Percentiles rank a stretch among this genome's conserved stretches.
These are phyloP conservation scores for Chionis minor DNA, from an alignment of 2,113 vertebrate genomes.

Conservation along the genomic window DNA sequence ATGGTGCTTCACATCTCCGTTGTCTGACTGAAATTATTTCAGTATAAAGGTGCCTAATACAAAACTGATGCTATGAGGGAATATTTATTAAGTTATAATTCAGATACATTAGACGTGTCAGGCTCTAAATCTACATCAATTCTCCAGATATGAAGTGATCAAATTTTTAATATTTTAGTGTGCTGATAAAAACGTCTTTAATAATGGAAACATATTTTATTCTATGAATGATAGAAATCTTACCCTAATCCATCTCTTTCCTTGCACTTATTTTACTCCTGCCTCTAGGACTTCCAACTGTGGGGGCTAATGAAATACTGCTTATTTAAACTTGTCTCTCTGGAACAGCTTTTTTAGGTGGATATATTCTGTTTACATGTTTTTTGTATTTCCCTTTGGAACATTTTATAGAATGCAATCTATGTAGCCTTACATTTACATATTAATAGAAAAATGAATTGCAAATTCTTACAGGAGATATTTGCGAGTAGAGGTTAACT, in stretches of 20 bases:
- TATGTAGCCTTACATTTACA: background rate
- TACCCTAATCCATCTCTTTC: background rate
- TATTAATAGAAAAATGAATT: background rate
- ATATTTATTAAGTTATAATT: background rate
- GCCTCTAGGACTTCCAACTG: background rate
- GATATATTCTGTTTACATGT: background rate
- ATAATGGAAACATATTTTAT: background rate
- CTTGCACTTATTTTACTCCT: background rate
- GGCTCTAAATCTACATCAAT: background rate
- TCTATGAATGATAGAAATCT: background rate
- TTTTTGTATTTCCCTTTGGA: background rate
- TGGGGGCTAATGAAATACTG: background rate
- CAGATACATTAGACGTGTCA: background rate
- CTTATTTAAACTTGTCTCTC: background rate
- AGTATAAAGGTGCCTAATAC: background rate
- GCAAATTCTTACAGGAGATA: background rate
- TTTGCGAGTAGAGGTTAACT: background rate
- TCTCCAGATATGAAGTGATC: background rate
- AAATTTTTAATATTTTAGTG: background rate
- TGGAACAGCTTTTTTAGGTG: background rate
- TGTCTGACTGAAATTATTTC: background rate
- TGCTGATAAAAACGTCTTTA: slow-evolving; percentile 10
- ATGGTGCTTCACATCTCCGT: background rate
- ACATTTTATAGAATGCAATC: background rate
- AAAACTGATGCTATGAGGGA: background rate